Conservation (phyloP, 2,888 invertebrate genomes). For the Cordilura impudica region DNA sequence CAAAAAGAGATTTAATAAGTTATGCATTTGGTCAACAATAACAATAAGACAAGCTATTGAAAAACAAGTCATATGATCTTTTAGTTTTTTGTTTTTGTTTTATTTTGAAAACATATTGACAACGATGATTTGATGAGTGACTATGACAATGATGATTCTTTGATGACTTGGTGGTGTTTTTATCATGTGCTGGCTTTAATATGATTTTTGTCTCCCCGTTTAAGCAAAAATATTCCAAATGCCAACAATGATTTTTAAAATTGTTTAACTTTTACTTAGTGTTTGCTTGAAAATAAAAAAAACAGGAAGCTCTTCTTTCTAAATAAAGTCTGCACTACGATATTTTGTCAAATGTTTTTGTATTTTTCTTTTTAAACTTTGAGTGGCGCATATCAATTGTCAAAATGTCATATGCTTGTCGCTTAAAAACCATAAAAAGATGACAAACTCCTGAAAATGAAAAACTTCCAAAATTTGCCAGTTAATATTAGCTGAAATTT, state of each 20-base stretch:
- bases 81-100: conserved; percentile 19
- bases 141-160: conserved; percentile 29
- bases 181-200: conserved; percentile 75
- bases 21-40: conserved; percentile 50
- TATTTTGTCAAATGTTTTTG: conserved; percentile 32
- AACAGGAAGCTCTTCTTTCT: conserved; percentile 29
- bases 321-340: conserved; percentile 25
- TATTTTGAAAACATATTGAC: conserved; percentile 16
- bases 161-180: conserved; percentile 68
- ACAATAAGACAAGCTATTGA: conserved; percentile 42
- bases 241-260: conserved; percentile 72
- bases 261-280: conserved; percentile 63
- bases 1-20: conserved; percentile 60
- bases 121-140: conserved; percentile 32
- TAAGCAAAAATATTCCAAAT: conserved; percentile 69
- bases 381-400: conserved; percentile 70
- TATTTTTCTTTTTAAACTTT: conserved; percentile 11
- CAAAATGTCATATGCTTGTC: conserved; percentile 77
- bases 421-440: conserved; percentile 64
- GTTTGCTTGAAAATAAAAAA: conserved; percentile 1
- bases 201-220: conserved; percentile 74
- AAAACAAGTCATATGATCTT: conserved; percentile 34
- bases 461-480: conserved; percentile 57
- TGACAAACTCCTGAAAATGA: conserved; percentile 54
- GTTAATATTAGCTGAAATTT: conserved; percentile 77